Base-by-base conservation (phyloP, 2,113 vertebrate species). In the Xiphorhynchus elegans region DNA sequence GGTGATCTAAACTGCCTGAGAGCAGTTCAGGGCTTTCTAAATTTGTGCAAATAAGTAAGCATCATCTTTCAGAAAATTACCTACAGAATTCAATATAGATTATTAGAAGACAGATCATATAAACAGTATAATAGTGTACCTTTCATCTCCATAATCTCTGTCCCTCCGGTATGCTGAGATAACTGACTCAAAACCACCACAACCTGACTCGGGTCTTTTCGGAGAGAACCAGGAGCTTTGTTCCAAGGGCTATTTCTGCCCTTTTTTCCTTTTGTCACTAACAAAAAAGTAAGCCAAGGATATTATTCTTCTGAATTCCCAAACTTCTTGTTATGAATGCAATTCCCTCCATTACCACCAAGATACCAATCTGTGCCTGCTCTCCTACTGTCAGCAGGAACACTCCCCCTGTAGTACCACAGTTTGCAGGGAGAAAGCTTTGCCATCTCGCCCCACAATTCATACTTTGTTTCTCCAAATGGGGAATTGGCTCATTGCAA, bases 11-110 rank as follows among this genome's bases (percentile, higher is more conserved):
- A 4, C 91, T 80, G 79, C 85, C 88, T 84, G 56, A 81, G 70
- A 95, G 87, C 90, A 70, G 73, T 40, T 93, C 26, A 64, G 62
- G 64, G n/a, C 60, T 93, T 81, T 60, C 76, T 78, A 96, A 93
- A 84, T 95, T 84, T 89, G 88, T 75, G 93, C 76, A 53, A 94
- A 89, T 90, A 93, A 93, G 80, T 64, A 53, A 84, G 93, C 90
- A 87, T 96, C 83, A 60, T 89, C 79, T 97, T 96, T 96, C 95
- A 97, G 90, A 97, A 96, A 95, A 96, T 95, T 96, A 37, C 76
- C 63, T 92, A 17, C 68, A 88, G 90, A 95, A 88, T 92, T 83
- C 96, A 88, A 56, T 84, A 70, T 84, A 96, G 79, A 84, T 96
- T 93, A 96, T 93, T 92, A 96, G 89, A 80, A 59, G 83, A 88